phyloP scores from a whole-genome alignment of 2,113 vertebrate species.

The Pogonocichla stellata region DNA sequence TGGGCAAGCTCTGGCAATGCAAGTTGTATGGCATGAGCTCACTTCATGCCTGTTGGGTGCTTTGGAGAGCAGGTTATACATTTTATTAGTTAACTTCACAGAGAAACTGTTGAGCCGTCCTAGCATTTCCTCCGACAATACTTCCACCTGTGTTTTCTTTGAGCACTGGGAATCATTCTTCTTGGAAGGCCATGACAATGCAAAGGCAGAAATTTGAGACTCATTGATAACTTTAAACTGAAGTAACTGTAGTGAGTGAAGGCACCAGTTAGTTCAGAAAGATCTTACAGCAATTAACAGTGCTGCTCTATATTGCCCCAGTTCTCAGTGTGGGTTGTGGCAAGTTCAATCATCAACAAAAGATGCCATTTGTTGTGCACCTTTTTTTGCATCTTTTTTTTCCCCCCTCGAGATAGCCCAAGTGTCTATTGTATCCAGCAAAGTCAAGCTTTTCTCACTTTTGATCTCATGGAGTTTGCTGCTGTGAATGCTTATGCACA shows the following conservation, averaged over 20 bases:
- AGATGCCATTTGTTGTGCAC: accelerated
- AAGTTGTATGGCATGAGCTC: background rate
- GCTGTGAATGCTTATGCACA: background rate
- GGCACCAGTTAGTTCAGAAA: background rate
- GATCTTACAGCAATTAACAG: background rate
- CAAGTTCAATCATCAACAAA: background rate
- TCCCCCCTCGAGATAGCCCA: background rate
- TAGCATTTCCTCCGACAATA: background rate
- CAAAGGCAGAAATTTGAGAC: background rate
- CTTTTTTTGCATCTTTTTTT: background rate
- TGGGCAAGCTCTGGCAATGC: background rate
- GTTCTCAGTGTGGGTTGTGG: background rate
- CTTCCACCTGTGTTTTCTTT: background rate
- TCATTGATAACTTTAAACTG: background rate
- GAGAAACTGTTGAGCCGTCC: background rate
- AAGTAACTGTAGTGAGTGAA: background rate
- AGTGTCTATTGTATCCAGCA: background rate
- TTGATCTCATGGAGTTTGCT: background rate
- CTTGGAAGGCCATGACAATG: background rate
- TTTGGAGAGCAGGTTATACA: background rate
- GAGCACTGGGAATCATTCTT: background rate
- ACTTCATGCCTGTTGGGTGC: background rate
- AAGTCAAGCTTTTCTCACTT: background rate
- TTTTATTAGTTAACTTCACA: background rate
- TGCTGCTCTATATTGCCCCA: background rate